Evolutionary conservation across 2,888 invertebrate species (phyloP), one percentile per base, ranked within the genome.

Genomic region (Tigriopus californicus): DNA sequence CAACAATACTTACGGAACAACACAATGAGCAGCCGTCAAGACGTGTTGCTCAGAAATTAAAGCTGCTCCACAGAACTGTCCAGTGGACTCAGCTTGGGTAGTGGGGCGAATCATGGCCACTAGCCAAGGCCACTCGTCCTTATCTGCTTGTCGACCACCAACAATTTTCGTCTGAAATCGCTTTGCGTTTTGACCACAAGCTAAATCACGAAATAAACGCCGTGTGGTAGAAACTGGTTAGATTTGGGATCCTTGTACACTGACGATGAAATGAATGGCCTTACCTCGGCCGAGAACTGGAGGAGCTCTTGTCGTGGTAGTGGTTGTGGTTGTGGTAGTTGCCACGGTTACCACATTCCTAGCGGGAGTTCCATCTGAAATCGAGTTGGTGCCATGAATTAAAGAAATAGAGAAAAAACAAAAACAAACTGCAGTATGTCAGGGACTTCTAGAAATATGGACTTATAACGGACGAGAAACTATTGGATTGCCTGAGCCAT

Each of bases 91-190:
- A 1, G 18, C 54, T n/a, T 8, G n/a, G 5, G 49, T 49, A 3
- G 49, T 20, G 3, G 54, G 54, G 13, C 54, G 33, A n/a, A 58
- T n/a, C 58, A 89, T 70, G 1, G 84, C 85, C 0, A 80, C 86
- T 78, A 88, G 82, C 89, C 88, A 85, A 0, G 84, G 84, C 82
- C 85, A 88, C 67, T 84, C 83, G 52, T 71, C 71, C 1, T 74
- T 68, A 66, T 79, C 78, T 0, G 82, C 79, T 0, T 79, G 78
- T 25, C 76, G 72, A 0, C 82, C 79, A 1, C 81, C 81, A 10
- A 77, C 74, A 41, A 81, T 74, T 40, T 79, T 75, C 0, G 76
- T 65, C 18, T 59, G 52, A 49, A 62, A 60, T 10, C 74, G 69
- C 44, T 73, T 73, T 1, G 75, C 74, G 65, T 74, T 77, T 5